Base-by-base conservation (phyloP, 2,797 vertebrate species). In the Acipenser oxyrinchus region DNA sequence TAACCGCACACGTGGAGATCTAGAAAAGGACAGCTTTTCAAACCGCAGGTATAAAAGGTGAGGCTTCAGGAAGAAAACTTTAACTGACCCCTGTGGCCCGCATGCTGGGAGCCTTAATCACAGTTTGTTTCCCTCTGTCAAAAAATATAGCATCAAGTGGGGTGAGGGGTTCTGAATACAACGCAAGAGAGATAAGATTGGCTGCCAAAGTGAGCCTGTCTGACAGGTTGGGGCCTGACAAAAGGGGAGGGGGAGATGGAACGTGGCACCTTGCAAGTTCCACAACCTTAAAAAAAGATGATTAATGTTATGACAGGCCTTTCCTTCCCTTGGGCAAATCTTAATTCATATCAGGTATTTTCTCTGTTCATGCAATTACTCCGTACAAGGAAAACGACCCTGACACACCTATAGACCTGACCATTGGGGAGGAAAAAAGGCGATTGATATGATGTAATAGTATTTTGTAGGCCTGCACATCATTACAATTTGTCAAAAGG, bases 221-320 rank as follows among this genome's bases (percentile, higher is more conserved):
- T 15, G 87, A 78, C 91, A 84, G 88, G 92, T 89, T 78, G n/a
- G 78, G 84, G 82, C 90, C 85, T 89, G 91, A 87, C 76, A 70
- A 77, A 59, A 73, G 73, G 68, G 72, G 70, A 71, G 13, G 49
- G 64, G 60, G 12, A 51, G 10, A 50, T 18, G 65, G 48, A 66
- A 60, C 8, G 74, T 83, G 81, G 83, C 79, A 77, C 48, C 52
- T 63, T 10, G 1, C 84, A 85, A 77, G 79, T 82, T 78, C 23
- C 6, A 15, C 62, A 66, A 62, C 61, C 77, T 76, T 74, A 73
- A 71, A 68, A 74, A 81, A 75, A 65, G 74, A 77, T 78, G 80
- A 86, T 79, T 61, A 77, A 79, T 75, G 68, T 12, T 72, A 60
- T 79, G 80, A 83, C 78, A 77, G 51, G 68, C 71, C 69, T 53